phyloP scores from a whole-genome alignment of 1,140 invertebrate species.

The Drosophila littoralis region DNA sequence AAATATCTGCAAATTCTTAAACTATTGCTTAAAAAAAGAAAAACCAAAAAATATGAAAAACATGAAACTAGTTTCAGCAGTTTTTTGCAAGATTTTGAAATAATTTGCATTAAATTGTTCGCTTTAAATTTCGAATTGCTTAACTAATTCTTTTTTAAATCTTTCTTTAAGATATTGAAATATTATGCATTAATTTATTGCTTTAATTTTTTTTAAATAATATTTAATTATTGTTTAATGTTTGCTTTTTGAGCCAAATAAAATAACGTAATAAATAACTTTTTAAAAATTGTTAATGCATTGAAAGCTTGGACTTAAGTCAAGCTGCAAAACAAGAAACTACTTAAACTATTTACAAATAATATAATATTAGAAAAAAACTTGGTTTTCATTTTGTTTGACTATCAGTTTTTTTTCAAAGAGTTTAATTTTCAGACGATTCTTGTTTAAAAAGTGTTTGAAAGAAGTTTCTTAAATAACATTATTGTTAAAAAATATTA shows the following conservation, averaged over 20 bases:
- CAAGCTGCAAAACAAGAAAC: background rate
- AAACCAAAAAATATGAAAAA: background rate
- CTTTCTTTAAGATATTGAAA: background rate
- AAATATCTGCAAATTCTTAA: background rate
- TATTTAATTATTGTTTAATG: conserved; percentile 31
- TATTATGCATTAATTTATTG: background rate
- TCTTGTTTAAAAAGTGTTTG: too few relatives aligned
- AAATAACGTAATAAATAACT: conserved; percentile 28
- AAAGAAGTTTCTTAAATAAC: too few relatives aligned
- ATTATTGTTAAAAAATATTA: background rate
- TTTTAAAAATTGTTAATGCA: background rate
- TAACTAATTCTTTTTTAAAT: background rate
- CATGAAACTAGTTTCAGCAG: background rate
- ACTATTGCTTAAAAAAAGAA: background rate
- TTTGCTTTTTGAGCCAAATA: conserved; percentile 28
- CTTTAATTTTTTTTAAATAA: background rate
- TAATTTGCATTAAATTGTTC: conserved; percentile 12
- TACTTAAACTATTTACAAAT: background rate
- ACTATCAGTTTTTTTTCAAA: too few relatives aligned
- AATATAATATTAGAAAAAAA: too few relatives aligned
- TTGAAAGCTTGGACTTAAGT: background rate
- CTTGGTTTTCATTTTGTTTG: too few relatives aligned
- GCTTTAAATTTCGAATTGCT: conserved; percentile 13
- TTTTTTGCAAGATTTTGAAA: conserved; percentile 3
- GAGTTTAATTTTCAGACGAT: too few relatives aligned